phyloP scores from a whole-genome alignment of 2,888 invertebrate species.

The Chaitophorus viminalis region DNA sequence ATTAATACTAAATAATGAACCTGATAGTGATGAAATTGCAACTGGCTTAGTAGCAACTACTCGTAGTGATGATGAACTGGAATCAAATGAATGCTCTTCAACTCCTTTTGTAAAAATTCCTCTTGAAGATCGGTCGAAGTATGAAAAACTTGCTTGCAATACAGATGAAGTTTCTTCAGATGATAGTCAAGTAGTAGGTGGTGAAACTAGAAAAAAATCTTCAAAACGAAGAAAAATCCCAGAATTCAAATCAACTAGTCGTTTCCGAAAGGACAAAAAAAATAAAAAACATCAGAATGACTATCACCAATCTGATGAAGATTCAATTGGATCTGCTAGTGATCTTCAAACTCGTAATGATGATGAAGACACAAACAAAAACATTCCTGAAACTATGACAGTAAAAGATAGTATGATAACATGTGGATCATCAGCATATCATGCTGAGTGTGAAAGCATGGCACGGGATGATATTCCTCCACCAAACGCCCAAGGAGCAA shows the following conservation, averaged over 20 bases:
- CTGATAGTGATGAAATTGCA: slow-evolving; percentile 58
- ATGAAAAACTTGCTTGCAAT: slow-evolving; percentile 78
- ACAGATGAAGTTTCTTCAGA: slow-evolving; percentile 72
- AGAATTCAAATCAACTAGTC: slow-evolving; percentile 55
- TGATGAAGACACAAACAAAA: slow-evolving; percentile 68
- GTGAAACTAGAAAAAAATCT: slow-evolving; percentile 57
- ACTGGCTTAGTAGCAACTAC: slow-evolving; percentile 46
- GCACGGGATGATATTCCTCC: slow-evolving; percentile 65
- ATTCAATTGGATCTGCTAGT: slow-evolving; percentile 79
- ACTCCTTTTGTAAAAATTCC: slow-evolving; percentile 74
- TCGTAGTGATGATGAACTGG: slow-evolving; percentile 58
- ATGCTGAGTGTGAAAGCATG: slow-evolving; percentile 78
- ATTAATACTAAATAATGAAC: slow-evolving; percentile 62
- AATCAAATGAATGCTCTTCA: slow-evolving; percentile 65
- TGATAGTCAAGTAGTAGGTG: slow-evolving; percentile 69
- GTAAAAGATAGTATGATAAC: slow-evolving; percentile 75
- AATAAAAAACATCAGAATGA: slow-evolving; percentile 59
- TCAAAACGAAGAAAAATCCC: slow-evolving; percentile 57
- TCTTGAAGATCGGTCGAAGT: slow-evolving; percentile 78
- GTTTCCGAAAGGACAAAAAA: slow-evolving; percentile 57
- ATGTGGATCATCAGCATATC: slow-evolving; percentile 77
- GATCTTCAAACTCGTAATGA: slow-evolving; percentile 73
- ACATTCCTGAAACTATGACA: slow-evolving; percentile 70
- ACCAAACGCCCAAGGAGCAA: slow-evolving; percentile 46
- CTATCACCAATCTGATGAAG: slow-evolving; percentile 69